These are phyloP conservation scores for Galleria mellonella DNA, from an alignment of 1,140 invertebrate genomes.

Conservation along the genomic window DNA sequence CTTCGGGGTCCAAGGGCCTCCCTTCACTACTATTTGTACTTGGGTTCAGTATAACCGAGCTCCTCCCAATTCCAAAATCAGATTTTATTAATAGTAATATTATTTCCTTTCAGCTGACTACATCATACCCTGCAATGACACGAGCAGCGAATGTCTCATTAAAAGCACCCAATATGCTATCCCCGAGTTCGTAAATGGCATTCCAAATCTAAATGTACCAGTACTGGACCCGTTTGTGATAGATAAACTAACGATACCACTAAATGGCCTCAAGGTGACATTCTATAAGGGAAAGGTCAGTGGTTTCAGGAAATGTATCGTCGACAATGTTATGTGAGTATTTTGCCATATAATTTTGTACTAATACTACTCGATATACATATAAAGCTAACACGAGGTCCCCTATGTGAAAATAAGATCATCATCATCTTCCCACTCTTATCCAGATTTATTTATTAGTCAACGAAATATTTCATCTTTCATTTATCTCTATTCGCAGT, in stretches of 20 bases:
- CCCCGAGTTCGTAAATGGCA: conserved; percentile 53
- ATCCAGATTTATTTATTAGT: too few relatives aligned
- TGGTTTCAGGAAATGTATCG: conserved; percentile 52
- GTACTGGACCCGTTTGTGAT: conserved; percentile 52
- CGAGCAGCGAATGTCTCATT: conserved; percentile 38
- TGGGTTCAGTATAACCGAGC: too few relatives aligned
- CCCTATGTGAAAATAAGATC: too few relatives aligned
- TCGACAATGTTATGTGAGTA: conserved; percentile 58
- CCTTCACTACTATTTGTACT: too few relatives aligned
- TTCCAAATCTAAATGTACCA: conserved; percentile 36
- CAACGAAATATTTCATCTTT: too few relatives aligned
- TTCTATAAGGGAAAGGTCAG: conserved; percentile 56
- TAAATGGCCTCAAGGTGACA: conserved; percentile 45
- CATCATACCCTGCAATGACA: conserved; percentile 52
- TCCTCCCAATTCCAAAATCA: too few relatives aligned
- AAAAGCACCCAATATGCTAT: conserved; percentile 52
- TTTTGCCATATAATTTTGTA: background rate
- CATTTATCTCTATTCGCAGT: too few relatives aligned
- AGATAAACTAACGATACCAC: conserved; percentile 44
- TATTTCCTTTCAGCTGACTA: conserved; percentile 48
- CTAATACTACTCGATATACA: too few relatives aligned
- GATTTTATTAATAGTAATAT: too few relatives aligned
- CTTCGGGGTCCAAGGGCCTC: too few relatives aligned
- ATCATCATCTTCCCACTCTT: too few relatives aligned
- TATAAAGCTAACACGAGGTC: too few relatives aligned